Evolutionary conservation across 2,113 vertebrate species (phyloP).

Genomic region (Martes martes): DNA sequence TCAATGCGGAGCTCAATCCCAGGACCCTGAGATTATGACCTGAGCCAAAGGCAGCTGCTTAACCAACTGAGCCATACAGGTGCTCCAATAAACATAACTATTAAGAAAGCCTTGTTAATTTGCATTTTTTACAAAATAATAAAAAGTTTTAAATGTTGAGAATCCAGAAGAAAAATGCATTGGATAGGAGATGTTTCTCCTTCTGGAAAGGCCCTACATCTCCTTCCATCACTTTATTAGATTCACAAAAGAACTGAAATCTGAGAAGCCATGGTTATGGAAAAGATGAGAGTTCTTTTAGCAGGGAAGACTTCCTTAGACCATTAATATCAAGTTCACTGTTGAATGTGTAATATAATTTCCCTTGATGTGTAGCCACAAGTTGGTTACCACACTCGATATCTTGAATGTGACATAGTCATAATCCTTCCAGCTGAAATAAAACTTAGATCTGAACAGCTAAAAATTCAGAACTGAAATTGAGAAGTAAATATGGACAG

Average conservation of each 20-base stretch:
- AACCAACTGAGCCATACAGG: neutral
- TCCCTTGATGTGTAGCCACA: neutral
- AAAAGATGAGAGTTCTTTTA: neutral
- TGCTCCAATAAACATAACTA: neutral
- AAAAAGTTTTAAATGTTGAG: neutral
- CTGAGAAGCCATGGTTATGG: neutral
- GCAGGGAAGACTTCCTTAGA: neutral
- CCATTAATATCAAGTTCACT: neutral
- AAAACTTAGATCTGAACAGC: neutral
- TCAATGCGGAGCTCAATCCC: neutral
- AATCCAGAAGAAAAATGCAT: neutral
- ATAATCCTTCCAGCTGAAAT: neutral
- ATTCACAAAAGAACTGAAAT: neutral
- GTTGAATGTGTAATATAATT: neutral
- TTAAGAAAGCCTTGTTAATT: neutral
- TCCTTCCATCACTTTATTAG: neutral
- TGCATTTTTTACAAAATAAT: neutral
- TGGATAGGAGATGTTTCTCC: neutral
- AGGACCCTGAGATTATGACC: neutral
- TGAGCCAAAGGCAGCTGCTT: neutral
- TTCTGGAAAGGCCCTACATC: neutral
- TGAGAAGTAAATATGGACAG: neutral
- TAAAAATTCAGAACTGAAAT: slow-evolving; percentile 10
- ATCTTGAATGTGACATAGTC: neutral
- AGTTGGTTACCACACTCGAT: neutral